phyloP scores from a whole-genome alignment of 2,888 invertebrate genomes.

The Papilio gigon region DNA sequence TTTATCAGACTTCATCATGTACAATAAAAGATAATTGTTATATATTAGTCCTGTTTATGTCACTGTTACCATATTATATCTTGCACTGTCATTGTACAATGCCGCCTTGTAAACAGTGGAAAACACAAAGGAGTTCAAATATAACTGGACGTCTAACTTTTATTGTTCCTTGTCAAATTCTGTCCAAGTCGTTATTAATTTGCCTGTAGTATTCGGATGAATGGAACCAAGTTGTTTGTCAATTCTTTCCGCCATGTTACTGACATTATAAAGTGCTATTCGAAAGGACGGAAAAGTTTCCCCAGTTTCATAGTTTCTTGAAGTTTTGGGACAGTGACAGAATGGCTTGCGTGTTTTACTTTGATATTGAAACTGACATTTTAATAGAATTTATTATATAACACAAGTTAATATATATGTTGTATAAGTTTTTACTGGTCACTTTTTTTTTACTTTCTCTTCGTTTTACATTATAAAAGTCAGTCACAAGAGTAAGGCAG shows the following conservation, averaged over 20 bases:
- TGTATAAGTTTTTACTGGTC: too few species aligned
- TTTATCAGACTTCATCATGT: neutral
- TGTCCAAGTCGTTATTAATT: constrained; percentile 9
- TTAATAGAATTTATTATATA: neutral
- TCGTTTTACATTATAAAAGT: neutral
- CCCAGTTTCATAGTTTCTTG: constrained; percentile 28
- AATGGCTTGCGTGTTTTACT: constrained; percentile 28
- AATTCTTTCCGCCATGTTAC: constrained; percentile 8
- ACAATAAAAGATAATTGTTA: neutral
- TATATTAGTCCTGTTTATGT: neutral
- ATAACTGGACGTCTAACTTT: constrained; percentile 11
- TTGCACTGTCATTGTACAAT: too few species aligned
- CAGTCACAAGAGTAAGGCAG: constrained; percentile 17
- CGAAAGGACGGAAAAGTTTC: constrained; percentile 25
- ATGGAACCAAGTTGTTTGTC: constrained; percentile 20
- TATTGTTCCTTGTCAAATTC: constrained; percentile 2
- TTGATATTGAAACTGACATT: constrained; percentile 23
- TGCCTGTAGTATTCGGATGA: constrained; percentile 15
- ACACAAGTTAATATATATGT: too few species aligned
- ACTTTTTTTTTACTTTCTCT: too few species aligned
- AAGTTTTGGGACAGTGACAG: constrained; percentile 33
- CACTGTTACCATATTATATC: neutral
- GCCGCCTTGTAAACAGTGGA: neutral
- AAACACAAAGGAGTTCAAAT: constrained; percentile 7
- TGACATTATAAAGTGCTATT: constrained; percentile 27